Conservation (phyloP, 2,113 vertebrate species). For the Psittacus erithacus region DNA sequence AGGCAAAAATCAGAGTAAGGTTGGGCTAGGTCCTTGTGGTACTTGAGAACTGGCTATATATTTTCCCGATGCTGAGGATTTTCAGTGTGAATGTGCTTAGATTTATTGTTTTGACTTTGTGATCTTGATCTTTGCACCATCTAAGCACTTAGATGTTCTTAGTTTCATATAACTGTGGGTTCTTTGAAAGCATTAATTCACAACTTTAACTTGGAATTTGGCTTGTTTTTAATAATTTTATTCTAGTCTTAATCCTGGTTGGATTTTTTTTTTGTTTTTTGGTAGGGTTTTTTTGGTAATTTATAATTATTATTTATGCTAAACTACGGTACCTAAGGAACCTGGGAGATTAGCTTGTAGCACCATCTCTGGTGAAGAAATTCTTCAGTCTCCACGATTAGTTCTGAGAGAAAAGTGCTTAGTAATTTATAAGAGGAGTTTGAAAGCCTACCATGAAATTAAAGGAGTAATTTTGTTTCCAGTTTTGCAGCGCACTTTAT, state of each 20-base stretch:
- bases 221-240: not conserved
- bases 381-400: not conserved
- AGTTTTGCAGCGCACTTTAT: not conserved
- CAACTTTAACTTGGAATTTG: not conserved
- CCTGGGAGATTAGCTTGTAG: not conserved
- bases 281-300: not conserved
- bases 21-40: not conserved
- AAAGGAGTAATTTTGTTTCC: not conserved
- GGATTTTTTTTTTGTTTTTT: not conserved
- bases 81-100: not conserved
- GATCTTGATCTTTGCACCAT: not conserved
- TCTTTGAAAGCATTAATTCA: not conserved
- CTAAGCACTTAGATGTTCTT: not conserved
- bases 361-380: not conserved
- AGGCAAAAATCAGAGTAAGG: not conserved
- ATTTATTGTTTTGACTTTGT: not conserved
- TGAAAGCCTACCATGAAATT: conserved; percentile 9
- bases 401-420: not conserved
- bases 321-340: not conserved
- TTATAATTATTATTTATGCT: not conserved
- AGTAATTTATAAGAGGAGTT: not conserved
- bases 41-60: not conserved
- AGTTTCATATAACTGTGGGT: not conserved
- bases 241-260: not conserved
- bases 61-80: not conserved